Conservation (phyloP, 2,113 vertebrate species). For the Mastomys coucha region DNA sequence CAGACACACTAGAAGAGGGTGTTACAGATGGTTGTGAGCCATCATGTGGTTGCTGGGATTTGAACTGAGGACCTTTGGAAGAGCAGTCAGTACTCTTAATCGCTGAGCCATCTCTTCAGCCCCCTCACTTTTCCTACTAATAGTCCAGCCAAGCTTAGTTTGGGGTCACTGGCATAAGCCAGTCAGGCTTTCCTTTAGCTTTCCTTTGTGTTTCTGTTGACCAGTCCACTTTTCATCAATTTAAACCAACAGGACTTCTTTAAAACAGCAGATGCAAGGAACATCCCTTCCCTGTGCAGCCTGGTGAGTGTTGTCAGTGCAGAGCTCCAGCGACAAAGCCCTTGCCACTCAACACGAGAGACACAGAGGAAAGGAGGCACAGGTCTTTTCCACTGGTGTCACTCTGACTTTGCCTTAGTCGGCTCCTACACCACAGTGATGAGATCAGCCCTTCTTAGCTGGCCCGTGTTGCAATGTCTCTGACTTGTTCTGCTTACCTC, state of each 20-base stretch:
- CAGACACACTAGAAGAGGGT: no score
- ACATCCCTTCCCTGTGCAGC: not conserved
- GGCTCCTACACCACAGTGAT: not conserved
- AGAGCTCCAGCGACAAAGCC: not conserved
- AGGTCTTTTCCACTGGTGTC: not conserved
- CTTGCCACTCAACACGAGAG: not conserved
- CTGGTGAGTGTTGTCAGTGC: not conserved
- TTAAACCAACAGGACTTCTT: not conserved
- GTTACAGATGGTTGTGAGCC: no score
- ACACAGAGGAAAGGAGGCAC: no score
- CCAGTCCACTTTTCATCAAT: not conserved
- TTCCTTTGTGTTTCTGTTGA: not conserved
- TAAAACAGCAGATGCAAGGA: not conserved
- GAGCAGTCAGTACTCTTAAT: no score
- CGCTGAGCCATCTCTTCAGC: not conserved
- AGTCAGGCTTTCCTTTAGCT: not conserved
- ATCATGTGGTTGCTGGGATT: no score
- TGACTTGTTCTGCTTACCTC: not conserved
- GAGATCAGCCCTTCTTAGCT: not conserved
- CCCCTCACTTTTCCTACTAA: not conserved
- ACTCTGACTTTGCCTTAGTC: not conserved
- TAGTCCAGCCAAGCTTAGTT: not conserved
- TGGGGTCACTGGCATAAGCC: not conserved
- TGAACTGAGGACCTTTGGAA: no score
- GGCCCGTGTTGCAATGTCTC: not conserved